Conservation (phyloP, 2,888 invertebrate genomes). For the Hedya salicella region DNA sequence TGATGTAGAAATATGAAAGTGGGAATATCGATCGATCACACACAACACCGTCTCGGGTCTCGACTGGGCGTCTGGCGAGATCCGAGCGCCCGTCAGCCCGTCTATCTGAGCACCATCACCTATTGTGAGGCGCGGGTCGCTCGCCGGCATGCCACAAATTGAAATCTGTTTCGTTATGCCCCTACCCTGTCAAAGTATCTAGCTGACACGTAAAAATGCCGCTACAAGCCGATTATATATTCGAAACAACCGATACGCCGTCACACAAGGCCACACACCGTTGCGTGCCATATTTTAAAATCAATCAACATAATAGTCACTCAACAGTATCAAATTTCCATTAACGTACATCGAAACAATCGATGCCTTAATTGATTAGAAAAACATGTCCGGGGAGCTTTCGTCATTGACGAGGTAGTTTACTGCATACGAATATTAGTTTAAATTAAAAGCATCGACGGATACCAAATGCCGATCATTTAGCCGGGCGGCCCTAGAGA, state of each 20-base stretch:
- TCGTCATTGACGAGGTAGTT: constrained; percentile 52
- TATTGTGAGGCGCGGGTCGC: constrained; percentile 71
- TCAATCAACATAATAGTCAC: constrained; percentile 75
- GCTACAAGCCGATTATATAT: constrained; percentile 75
- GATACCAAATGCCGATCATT: constrained; percentile 72
- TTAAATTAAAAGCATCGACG: constrained; percentile 77
- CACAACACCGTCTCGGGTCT: constrained; percentile 47
- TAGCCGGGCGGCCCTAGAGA: constrained; percentile 81
- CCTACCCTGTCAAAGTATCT: constrained; percentile 66
- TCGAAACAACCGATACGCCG: constrained; percentile 55
- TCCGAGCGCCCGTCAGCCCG: constrained; percentile 68
- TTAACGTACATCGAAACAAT: constrained; percentile 68
- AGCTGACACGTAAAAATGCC: constrained; percentile 71
- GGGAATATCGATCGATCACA: constrained; percentile 70
- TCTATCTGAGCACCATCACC: constrained; percentile 84
- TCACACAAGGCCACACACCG: constrained; percentile 48
- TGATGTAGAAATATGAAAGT: constrained; percentile 55
- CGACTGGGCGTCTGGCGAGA: constrained; percentile 53
- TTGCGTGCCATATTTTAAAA: constrained; percentile 68
- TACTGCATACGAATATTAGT: constrained; percentile 76
- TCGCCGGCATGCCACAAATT: constrained; percentile 73
- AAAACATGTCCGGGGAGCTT: constrained; percentile 61
- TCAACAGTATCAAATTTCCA: constrained; percentile 72
- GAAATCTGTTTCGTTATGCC: constrained; percentile 82
- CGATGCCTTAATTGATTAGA: constrained; percentile 76